Evolutionary conservation across 1,140 invertebrate genomes (phyloP), one percentile per base, ranked within the genome.

Genomic region (Achroia grisella): DNA sequence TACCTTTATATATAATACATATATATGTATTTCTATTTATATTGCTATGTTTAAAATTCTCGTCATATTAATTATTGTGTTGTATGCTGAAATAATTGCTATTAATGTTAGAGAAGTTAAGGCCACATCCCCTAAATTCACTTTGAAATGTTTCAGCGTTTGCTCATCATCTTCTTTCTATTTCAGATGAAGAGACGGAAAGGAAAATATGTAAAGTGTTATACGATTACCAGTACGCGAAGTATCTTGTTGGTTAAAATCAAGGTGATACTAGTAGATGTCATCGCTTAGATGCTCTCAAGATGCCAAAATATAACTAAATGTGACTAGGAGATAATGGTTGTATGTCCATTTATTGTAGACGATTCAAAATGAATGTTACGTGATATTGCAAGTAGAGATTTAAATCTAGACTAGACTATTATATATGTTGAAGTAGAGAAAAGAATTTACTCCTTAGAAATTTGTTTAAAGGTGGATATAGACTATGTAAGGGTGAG

Each of bases 291-390:
- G 1, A 15, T 15, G n/a, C 35, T 76, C 75, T 82, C 72, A 43
- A 35, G 73, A 71, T 83, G 79, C 79, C 79, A 83, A 83, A 54
- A 51, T 60, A 47, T 63, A 47, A 50, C 48, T 68, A 58, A 62
- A 67, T 56, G 55, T 62, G n/a, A n/a, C n/a, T n/a, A 73, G 62
- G 43, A 33, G 39, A 56, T 63, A 69, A 71, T 47, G 66, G 67
- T 73, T 82, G 62, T 78, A 74, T 78, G 78, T 82, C 78, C 78
- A 82, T 82, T 80, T 82, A 82, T 66, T 66, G 70, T 82, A 81
- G 77, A 47, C 30, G 29, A 52, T 51, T 48, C 27, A 63, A 37
- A 57, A 49, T 67, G 48, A 54, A 67, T 63, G 57, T 63, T 59
- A 62, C 52, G 49, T 63, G 54, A 63, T 65, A 66, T 58, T 44